These are phyloP conservation scores for Rhinopomastus cyanomelas DNA, from an alignment of 2,113 vertebrate genomes.

Conservation along the genomic window DNA sequence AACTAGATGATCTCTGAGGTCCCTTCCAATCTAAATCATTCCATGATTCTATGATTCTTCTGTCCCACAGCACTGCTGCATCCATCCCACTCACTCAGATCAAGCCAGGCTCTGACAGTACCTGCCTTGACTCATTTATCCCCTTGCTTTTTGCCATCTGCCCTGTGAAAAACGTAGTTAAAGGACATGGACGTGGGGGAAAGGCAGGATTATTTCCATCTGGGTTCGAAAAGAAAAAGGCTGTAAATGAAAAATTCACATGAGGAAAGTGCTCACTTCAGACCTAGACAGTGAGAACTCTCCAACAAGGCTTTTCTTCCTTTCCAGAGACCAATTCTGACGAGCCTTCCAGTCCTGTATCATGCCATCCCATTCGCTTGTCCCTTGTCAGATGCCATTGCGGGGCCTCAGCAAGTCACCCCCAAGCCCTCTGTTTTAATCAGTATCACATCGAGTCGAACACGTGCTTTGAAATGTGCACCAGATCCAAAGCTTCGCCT, in stretches of 20 bases:
- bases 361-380: constrained; percentile 44
- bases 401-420: constrained; percentile 70
- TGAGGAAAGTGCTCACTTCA: background rate
- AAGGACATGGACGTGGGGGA: background rate
- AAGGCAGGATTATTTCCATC: constrained; percentile 39
- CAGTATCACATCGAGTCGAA: constrained; percentile 77
- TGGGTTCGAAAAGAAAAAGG: constrained; percentile 9
- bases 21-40: too few relatives aligned
- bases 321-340: background rate
- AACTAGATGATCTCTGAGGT: too few relatives aligned
- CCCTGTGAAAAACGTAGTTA: background rate
- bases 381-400: constrained; percentile 65
- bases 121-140: background rate
- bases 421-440: constrained; percentile 75
- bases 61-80: rapidly evolving
- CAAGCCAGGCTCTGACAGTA: background rate
- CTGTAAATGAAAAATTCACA: background rate
- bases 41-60: background rate
- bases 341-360: background rate
- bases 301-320: constrained; percentile 6
- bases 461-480: constrained; percentile 77
- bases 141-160: constrained; percentile 2
- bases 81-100: background rate
- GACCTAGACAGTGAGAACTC: background rate
- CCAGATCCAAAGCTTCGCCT: constrained; percentile 76